These are phyloP conservation scores for Philopedon plagiatum DNA, from an alignment of 2,888 invertebrate species.

Conservation along the genomic window DNA sequence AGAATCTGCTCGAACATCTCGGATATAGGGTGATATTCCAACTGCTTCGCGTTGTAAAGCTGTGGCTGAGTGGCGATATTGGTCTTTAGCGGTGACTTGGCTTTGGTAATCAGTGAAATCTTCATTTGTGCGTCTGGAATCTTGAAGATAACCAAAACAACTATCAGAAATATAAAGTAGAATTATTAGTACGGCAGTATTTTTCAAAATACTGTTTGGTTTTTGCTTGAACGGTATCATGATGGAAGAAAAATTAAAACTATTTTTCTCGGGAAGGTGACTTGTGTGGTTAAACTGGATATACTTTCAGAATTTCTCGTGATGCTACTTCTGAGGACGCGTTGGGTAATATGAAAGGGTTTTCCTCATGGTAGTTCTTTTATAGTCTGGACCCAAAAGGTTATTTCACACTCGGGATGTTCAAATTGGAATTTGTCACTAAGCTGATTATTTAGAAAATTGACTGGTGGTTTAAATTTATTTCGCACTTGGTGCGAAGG, in stretches of 20 bases:
- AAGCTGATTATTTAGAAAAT: conserved; percentile 43
- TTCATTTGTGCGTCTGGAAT: conserved; percentile 7
- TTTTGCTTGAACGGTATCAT: conserved; percentile 48
- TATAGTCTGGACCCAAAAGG: conserved; percentile 17
- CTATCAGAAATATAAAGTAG: conserved; percentile 37
- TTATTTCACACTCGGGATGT: conserved; percentile 40
- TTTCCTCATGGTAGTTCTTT: conserved; percentile 8
- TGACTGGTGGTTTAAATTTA: conserved; percentile 23
- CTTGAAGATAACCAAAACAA: conserved; percentile 23
- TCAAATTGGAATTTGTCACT: conserved; percentile 20
- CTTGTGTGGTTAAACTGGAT: conserved; percentile 45
- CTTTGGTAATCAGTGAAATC: background rate
- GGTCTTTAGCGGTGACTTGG: background rate
- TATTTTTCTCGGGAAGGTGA: conserved; percentile 26
- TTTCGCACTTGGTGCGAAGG: background rate
- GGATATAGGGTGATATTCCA: conserved; percentile 18
- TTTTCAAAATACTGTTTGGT: conserved; percentile 27
- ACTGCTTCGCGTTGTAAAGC: background rate
- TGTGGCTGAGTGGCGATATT: background rate
- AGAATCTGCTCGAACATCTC: conserved; percentile 50
- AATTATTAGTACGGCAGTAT: conserved; percentile 34
- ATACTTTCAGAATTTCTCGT: conserved; percentile 24
- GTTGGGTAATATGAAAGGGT: background rate
- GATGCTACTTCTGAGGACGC: conserved; percentile 21
- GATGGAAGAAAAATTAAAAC: conserved; percentile 22